Conservation (phyloP, 2,113 vertebrate genomes). For the Oryctolagus cuniculus region DNA sequence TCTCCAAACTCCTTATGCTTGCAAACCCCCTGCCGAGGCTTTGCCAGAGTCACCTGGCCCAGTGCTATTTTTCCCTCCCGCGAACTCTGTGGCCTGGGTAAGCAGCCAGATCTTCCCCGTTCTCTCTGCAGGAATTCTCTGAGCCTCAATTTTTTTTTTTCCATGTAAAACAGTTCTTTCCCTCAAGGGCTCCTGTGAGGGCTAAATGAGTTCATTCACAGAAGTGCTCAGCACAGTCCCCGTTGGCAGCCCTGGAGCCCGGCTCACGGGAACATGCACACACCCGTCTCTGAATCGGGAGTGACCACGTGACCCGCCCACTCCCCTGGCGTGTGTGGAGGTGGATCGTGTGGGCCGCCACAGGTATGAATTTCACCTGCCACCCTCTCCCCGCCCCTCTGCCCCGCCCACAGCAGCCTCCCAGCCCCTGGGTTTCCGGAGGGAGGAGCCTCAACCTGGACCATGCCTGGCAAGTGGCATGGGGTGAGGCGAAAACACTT, state of each 20-base stretch:
- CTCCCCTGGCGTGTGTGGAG: background rate
- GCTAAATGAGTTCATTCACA: background rate
- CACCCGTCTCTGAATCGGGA: background rate
- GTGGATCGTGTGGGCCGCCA: background rate
- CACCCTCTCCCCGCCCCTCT: background rate
- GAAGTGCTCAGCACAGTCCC: background rate
- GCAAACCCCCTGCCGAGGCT: background rate
- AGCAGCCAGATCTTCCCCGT: background rate
- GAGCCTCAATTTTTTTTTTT: background rate
- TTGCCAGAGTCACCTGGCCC: background rate
- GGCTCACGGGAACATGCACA: background rate
- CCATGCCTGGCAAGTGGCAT: rapidly evolving
- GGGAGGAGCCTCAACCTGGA: background rate
- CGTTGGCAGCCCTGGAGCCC: background rate
- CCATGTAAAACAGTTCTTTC: background rate
- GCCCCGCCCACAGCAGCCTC: background rate
- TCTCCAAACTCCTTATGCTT: background rate
- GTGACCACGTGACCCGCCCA: background rate
- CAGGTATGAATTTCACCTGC: no score
- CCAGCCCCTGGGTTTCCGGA: background rate
- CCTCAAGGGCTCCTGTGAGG: background rate
- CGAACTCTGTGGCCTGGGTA: no score
- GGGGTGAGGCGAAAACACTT: background rate
- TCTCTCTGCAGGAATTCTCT: background rate
- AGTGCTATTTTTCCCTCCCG: background rate